Percentiles rank a stretch among this genome's conserved stretches.
These are phyloP conservation scores for Andrena hattorfiana DNA, from an alignment of 2,888 invertebrate genomes.

Conservation along the genomic window DNA sequence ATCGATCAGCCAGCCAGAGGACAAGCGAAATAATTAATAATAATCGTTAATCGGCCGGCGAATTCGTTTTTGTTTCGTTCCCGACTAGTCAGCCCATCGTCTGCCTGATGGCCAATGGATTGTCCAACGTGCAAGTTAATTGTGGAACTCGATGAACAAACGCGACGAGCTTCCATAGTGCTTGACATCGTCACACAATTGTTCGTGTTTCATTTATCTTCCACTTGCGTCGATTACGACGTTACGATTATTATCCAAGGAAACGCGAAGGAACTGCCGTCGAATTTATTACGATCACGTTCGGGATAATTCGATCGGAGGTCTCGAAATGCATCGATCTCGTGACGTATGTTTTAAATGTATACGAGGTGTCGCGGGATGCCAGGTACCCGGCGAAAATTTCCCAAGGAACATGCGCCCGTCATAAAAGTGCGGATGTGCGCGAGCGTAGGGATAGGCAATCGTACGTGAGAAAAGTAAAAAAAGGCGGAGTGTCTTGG, in stretches of 20 bases:
- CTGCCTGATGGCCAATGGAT: background rate
- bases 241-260: too few species aligned
- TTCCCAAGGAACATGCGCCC: background rate
- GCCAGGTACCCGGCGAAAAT: background rate
- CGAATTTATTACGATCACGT: too few species aligned
- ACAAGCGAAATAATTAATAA: background rate
- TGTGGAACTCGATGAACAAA: background rate
- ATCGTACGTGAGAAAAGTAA: slow-evolving; percentile 5
- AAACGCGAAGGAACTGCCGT: too few species aligned
- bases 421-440: slow-evolving; percentile 1
- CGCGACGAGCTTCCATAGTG: background rate
- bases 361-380: background rate
- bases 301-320: background rate
- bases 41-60: background rate
- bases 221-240: too few species aligned
- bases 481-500: slow-evolving; percentile 11
- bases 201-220: background rate
- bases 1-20: background rate
- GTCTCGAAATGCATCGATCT: background rate
- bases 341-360: background rate
- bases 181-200: background rate
- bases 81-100: background rate
- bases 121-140: background rate
- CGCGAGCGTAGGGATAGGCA: background rate
- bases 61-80: slow-evolving; percentile 11